Base-by-base conservation (phyloP, 2,797 vertebrate species). In the Remorina albescens region DNA sequence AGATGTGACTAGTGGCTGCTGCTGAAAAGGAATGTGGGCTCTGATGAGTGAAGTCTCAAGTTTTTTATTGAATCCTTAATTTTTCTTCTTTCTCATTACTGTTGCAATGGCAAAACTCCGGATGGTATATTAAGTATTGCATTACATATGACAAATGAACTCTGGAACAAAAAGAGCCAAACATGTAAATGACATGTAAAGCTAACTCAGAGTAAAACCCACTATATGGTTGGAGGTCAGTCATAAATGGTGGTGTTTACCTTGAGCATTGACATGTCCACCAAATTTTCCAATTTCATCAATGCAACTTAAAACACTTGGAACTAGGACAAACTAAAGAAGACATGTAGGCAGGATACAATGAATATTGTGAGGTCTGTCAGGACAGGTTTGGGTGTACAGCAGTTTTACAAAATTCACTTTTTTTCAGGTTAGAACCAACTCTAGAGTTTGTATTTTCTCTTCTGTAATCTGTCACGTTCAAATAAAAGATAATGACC, bases 371-470 rank as follows among this genome's bases (percentile, higher is more conserved):
- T 89, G 86, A 88, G 83, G 89, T 85, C 78, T 12, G 18, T 80
- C 41, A 78, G 28, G 65, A 82, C 80, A 55, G 78, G 36, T 75
- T 68, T 82, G 74, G 64, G 79, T 87, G 64, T 82, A 76, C 47
- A 81, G 60, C 81, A 44, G 63, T 90, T 91, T 91, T 87, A 83
- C 74, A 76, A 30, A 32, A 74, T 83, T 51, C 89, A 62, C 81
- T 76, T 66, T 74, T 86, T 91, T 87, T 79, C 86, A 89, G 65
- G 56, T 59, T 73, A 82, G 67, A 80, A 89, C 75, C 64, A 74
- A 66, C 86, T 91, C 66, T 86, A 74, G 80, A 85, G 74, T 94
- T 91, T 92, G 88, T 91, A 90, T 90, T 92, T 93, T 85, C 82
- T 87, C 70, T 81, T 75, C 78, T 89, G 87, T 56, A 71, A 77